phyloP scores from a whole-genome alignment of 2,888 invertebrate genomes.

The Chorisops tibialis region DNA sequence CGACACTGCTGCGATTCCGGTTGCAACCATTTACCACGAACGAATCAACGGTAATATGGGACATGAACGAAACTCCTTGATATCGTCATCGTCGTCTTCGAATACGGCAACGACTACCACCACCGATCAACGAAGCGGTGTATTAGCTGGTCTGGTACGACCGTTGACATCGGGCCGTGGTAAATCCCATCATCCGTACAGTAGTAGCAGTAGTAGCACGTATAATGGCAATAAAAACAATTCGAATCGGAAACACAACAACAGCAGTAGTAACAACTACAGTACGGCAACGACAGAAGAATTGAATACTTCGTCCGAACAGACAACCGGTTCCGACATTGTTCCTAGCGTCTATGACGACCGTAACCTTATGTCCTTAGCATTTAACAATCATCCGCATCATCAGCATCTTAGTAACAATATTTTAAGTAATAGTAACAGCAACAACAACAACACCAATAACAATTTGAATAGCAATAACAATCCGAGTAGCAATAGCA shows the following conservation, averaged over 20 bases:
- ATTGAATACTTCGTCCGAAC: constrained; percentile 35
- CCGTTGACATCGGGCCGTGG: neutral
- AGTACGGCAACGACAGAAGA: constrained; percentile 29
- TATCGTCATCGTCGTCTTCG: constrained; percentile 48
- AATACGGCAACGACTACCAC: constrained; percentile 36
- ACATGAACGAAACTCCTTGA: constrained; percentile 48
- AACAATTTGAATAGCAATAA: constrained; percentile 34
- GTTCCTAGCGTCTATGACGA: constrained; percentile 32
- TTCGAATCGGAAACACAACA: constrained; percentile 33
- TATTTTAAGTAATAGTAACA: constrained; percentile 33
- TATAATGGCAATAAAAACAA: constrained; percentile 24
- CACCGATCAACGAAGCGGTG: constrained; percentile 33
- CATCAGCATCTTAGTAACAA: constrained; percentile 38
- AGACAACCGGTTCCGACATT: constrained; percentile 30
- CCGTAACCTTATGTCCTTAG: constrained; percentile 32
- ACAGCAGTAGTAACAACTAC: constrained; percentile 15
- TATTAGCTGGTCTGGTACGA: constrained; percentile 4
- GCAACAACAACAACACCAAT: constrained; percentile 6
- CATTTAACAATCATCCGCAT: constrained; percentile 28
- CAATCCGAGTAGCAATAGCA: constrained; percentile 28
- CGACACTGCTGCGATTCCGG: constrained; percentile 31
- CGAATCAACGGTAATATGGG: constrained; percentile 32
- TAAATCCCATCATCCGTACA: constrained; percentile 14
- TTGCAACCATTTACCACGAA: constrained; percentile 41
- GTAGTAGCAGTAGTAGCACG: constrained; percentile 31